A percentile compares a stretch with the other conserved stretches of the same genome.
Conservation (phyloP, 37 sponge, comb jelly and placozoan genomes). For the Geodia barretti region DNA sequence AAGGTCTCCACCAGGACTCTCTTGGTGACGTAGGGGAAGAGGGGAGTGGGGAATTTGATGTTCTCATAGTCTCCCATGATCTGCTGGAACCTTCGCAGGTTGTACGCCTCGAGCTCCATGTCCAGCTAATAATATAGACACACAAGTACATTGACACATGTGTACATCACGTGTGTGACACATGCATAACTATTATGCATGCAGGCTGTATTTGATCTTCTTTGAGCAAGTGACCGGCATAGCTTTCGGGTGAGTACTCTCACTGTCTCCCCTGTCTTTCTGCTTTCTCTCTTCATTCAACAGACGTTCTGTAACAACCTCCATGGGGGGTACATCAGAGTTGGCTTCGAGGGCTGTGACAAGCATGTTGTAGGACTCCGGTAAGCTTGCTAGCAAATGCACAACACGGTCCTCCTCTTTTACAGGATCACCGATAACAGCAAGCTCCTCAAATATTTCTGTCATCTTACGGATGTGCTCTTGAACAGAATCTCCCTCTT, state of each 20-base stretch:
- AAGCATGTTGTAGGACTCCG: constrained; percentile 44
- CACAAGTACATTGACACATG: too few relatives aligned
- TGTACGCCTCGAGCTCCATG: constrained; percentile 53
- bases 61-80: constrained; percentile 12
- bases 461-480: constrained; percentile 36
- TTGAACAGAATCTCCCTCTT: constrained; percentile 45
- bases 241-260: not conserved
- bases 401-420: constrained; percentile 50
- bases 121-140: constrained; percentile 64
- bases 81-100: constrained; percentile 47
- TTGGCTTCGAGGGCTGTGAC: constrained; percentile 58
- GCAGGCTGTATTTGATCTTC: too few relatives aligned
- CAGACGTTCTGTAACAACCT: constrained; percentile 39
- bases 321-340: constrained; percentile 48
- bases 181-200: too few relatives aligned
- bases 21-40: constrained; percentile 58
- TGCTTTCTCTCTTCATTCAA: constrained; percentile 45
- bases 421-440: constrained; percentile 34
- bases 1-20: constrained; percentile 72
- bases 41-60: constrained; percentile 65
- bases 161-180: too few relatives aligned
- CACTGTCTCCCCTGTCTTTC: constrained; percentile 7
- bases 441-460: constrained; percentile 42
- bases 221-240: not conserved
- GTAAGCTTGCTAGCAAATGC: constrained; percentile 47